A percentile compares a stretch with the other conserved stretches of the same genome.
These are phyloP conservation scores for Mamestra brassicae DNA, from an alignment of 2,888 invertebrate species.

Conservation along the genomic window DNA sequence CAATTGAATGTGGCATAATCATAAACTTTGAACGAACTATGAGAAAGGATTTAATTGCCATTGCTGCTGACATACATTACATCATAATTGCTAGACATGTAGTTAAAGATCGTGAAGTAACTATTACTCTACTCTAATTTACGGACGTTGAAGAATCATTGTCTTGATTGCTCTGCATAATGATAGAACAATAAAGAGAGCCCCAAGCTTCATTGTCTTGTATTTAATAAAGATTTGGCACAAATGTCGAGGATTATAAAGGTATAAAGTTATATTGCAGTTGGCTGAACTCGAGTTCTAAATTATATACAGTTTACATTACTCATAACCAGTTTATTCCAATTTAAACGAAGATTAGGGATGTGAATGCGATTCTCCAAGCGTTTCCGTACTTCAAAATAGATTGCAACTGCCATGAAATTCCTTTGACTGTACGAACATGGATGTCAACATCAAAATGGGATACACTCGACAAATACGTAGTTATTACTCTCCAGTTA, in stretches of 20 bases:
- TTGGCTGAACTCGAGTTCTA: not conserved
- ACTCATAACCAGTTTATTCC: conserved; percentile 2
- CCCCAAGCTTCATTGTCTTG: not conserved
- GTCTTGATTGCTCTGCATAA: conserved; percentile 25
- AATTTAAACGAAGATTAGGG: conserved; percentile 20
- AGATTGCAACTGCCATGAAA: conserved; percentile 38
- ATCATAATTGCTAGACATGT: conserved; percentile 34
- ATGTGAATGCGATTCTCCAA: conserved; percentile 35
- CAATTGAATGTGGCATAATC: conserved; percentile 19
- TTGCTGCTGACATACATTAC: conserved; percentile 38
- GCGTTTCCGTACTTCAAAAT: conserved; percentile 37
- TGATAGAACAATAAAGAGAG: conserved; percentile 19
- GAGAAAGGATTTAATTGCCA: conserved; percentile 33
- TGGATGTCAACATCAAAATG: conserved; percentile 54
- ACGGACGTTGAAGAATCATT: conserved; percentile 23
- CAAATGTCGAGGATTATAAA: not conserved
- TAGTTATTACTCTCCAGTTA: conserved; percentile 47
- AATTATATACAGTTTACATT: not conserved
- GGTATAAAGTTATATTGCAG: not conserved
- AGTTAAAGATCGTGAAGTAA: conserved; percentile 29
- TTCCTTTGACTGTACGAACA: conserved; percentile 35
- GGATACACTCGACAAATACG: conserved; percentile 28
- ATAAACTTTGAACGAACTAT: conserved; percentile 19
- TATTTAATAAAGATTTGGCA: conserved; percentile 8
- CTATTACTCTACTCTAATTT: conserved; percentile 34